Evolutionary conservation across 2,888 invertebrate species (phyloP).

Genomic region (Anaspis maculata): DNA sequence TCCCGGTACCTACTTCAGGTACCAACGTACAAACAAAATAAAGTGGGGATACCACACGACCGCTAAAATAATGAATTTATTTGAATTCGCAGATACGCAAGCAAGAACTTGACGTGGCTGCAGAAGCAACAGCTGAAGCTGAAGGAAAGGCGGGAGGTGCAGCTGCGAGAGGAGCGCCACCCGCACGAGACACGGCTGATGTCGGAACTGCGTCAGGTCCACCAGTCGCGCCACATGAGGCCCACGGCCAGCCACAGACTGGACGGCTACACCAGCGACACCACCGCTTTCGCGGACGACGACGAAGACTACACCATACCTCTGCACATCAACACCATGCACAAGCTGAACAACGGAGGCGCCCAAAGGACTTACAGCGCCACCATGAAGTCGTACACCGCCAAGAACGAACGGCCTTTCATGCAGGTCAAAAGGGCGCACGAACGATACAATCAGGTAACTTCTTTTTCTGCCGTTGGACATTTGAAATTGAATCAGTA

Average conservation of each 20-base stretch:
- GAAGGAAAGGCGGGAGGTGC: slow-evolving; percentile 65
- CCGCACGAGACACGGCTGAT: slow-evolving; percentile 59
- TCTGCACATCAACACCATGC: slow-evolving; percentile 57
- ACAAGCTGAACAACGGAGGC: slow-evolving; percentile 16
- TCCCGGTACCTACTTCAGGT: too few relatives aligned
- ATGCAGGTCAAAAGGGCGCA: slow-evolving; percentile 53
- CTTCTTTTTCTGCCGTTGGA: too few relatives aligned
- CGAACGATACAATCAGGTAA: slow-evolving; percentile 37
- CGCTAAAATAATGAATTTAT: too few relatives aligned
- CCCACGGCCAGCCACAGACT: slow-evolving; percentile 47
- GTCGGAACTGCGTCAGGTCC: slow-evolving; percentile 49
- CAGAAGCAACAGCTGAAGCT: slow-evolving; percentile 77
- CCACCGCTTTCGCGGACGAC: slow-evolving; percentile 69
- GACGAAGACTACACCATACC: slow-evolving; percentile 63
- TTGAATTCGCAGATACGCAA: slow-evolving; percentile 27
- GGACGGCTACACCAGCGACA: slow-evolving; percentile 73
- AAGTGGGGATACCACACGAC: too few relatives aligned
- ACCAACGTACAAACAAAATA: too few relatives aligned
- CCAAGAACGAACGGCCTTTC: slow-evolving; percentile 51
- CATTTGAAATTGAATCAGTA: too few relatives aligned
- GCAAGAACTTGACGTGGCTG: slow-evolving; percentile 60
- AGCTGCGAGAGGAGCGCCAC: slow-evolving; percentile 62
- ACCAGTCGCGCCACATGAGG: slow-evolving; percentile 41
- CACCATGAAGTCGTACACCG: slow-evolving; percentile 25
- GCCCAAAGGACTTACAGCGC: slow-evolving; percentile 16